Percentiles rank a stretch among this genome's conserved stretches.
Conservation (phyloP, 2,797 vertebrate species). For the Pyrocephalus nanus region DNA sequence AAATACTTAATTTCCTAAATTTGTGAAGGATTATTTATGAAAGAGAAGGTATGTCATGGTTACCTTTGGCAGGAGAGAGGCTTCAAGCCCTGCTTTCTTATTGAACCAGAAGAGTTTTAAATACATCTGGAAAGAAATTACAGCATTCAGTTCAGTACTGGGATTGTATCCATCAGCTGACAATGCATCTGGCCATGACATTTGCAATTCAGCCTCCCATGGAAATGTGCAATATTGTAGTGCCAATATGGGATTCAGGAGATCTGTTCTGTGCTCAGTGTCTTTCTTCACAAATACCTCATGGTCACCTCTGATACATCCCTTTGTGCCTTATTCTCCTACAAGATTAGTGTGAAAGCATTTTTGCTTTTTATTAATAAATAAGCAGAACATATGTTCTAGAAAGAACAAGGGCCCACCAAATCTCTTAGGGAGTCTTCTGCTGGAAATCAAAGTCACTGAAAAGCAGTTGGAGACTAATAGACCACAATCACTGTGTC, state of each 20-base stretch:
- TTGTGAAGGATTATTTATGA: background rate
- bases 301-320: background rate
- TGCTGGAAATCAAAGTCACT: background rate
- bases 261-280: background rate
- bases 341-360: background rate
- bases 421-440: background rate
- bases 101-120: background rate
- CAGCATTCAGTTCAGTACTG: background rate
- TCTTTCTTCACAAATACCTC: background rate
- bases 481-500: background rate
- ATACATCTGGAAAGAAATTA: background rate
- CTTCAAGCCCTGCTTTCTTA: background rate
- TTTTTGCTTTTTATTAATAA: background rate
- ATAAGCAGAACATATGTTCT: background rate
- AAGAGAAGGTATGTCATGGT: background rate
- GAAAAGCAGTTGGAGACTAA: background rate
- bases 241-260: background rate
- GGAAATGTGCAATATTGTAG: background rate
- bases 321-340: background rate
- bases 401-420: background rate
- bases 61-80: background rate
- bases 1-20: background rate
- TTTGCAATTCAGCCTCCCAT: background rate
- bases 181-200: background rate
- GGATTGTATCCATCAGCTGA: background rate